Conservation (phyloP, 2,888 invertebrate genomes). For the Cynaeus angustus region DNA sequence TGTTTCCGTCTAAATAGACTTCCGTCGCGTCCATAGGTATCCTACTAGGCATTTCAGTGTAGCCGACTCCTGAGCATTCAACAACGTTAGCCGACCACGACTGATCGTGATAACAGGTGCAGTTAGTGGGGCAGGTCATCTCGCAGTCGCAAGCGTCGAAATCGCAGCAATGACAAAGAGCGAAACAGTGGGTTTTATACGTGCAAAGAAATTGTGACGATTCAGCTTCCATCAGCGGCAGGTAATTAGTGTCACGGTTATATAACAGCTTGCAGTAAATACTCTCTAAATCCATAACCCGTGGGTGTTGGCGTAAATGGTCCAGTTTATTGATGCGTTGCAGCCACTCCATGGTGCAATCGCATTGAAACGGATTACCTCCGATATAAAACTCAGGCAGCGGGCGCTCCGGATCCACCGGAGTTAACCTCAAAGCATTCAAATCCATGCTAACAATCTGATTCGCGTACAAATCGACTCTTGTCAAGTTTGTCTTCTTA, state of each 20-base stretch:
- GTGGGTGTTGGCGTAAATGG: slow-evolving; percentile 89
- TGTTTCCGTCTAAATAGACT: slow-evolving; percentile 94
- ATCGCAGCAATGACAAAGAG: slow-evolving; percentile 96
- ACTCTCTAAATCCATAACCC: slow-evolving; percentile 91
- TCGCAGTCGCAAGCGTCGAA: slow-evolving; percentile 98
- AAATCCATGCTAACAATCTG: slow-evolving; percentile 92
- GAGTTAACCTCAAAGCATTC: slow-evolving; percentile 88
- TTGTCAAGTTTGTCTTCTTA: slow-evolving; percentile 89
- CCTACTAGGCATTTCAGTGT: slow-evolving; percentile 87
- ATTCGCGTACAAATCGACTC: slow-evolving; percentile 95
- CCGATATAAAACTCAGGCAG: slow-evolving; percentile 94
- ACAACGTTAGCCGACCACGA: slow-evolving; percentile 95
- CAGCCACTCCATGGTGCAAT: slow-evolving; percentile 97
- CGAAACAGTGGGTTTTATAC: slow-evolving; percentile 95
- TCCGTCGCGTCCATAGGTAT: slow-evolving; percentile 98
- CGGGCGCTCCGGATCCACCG: slow-evolving; percentile 83
- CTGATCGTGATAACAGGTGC: slow-evolving; percentile 96
- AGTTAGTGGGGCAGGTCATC: slow-evolving; percentile 95
- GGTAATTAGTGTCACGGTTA: slow-evolving; percentile 87
- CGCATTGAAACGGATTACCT: slow-evolving; percentile 95
- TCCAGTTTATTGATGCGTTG: slow-evolving; percentile 91
- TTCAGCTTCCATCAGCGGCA: slow-evolving; percentile 90
- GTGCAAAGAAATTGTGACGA: slow-evolving; percentile 93
- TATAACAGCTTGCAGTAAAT: slow-evolving; percentile 92
- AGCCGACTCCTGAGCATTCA: slow-evolving; percentile 88